Evolutionary conservation across 2,888 invertebrate species (phyloP), one percentile per base, ranked within the genome.

Genomic region (Ectemnius cavifrons): DNA sequence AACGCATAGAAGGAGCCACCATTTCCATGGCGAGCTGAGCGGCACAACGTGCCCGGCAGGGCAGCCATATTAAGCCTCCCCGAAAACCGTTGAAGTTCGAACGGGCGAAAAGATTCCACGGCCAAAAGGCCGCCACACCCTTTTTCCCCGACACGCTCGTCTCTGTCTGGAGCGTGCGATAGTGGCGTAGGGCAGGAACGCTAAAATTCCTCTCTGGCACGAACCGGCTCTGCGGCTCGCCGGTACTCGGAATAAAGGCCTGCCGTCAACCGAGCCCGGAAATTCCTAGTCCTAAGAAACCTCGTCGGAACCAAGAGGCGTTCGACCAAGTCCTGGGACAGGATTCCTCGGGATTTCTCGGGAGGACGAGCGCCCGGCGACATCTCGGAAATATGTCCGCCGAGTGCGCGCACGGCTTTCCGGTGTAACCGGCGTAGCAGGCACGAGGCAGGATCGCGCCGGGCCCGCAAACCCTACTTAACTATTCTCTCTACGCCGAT

Each of bases 1-100:
- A 52, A 52, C 52, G 52, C 5, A 14, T 52, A 52, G 52, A 63
- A 78, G 61, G 63, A 58, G 66, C 74, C 71, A 80, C 80, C 82
- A 82, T 82, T 82, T 78, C 74, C 65, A 71, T 45, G 71, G 60
- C 68, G 67, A 69, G 69, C 75, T 3, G 23, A 70, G 66, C 61
- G 20, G 67, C 74, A 67, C 77, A 79, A 77, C 76, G 81, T 78
- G 81, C 76, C 78, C 77, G 73, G 71, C 75, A 75, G 77, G 23
- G 83, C 81, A 71, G 83, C 83, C 83, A 83, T 83, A 68, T 83
- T 83, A 80, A 82, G 72, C 75, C 64, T 78, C 67, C 67, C 77
- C 82, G 64, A 72, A 81, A 77, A 68, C 80, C 71, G 71, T 80
- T 77, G 68, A 57, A 71, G 56, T 69, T 71, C 71, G 73, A 77